Base-by-base conservation (phyloP, 1,140 invertebrate species). In the Drosophila navojoa region DNA sequence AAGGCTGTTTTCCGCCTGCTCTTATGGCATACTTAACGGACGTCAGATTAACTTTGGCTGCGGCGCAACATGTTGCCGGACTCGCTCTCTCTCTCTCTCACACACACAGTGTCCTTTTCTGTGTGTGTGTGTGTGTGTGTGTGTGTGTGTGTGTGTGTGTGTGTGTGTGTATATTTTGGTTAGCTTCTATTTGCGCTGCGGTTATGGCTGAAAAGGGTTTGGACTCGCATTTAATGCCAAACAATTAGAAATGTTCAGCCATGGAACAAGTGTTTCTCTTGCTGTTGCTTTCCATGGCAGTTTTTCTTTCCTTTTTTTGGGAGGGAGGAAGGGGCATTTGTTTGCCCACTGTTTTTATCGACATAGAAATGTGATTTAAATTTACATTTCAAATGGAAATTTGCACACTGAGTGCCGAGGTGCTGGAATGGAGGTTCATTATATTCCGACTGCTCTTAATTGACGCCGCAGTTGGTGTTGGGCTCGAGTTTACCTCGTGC, bases 311-410 rank as follows among this genome's bases (percentile, higher is more conserved):
- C 2, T 19, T 19, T 19, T 19, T 19, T 19, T 19, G 19, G 29
- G 7, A 7, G 29, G 7, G 7, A 5, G 29, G 29, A 13, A 11
- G 10, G 40, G 29, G 29, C 35, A 27, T 59, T 45, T 5, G 55
- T 45, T 59, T 19, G 60, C 69, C 58, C 70, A 38, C 64, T 76
- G 53, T 29, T 60, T 44, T 60, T 49, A 61, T 22, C 25, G 40
- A 22, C 32, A 74, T 75, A 67, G 71, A 57, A 62, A 79, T 61
- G 67, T 64, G 69, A 77, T 76, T 77, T 40, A 63, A 71, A 55
- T 79, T 67, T 42, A 63, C 58, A 81, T 75, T 71, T 71, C 16
- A 71, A 71, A 80, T 82, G 61, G 53, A 78, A 78, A 78, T 81
- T 44, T 61, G n/a, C 45, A 9, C 59, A 61, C 29, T 63, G 22